Evolutionary conservation across 2,888 invertebrate species (phyloP).

Genomic region (Xestobium rufovillosum): DNA sequence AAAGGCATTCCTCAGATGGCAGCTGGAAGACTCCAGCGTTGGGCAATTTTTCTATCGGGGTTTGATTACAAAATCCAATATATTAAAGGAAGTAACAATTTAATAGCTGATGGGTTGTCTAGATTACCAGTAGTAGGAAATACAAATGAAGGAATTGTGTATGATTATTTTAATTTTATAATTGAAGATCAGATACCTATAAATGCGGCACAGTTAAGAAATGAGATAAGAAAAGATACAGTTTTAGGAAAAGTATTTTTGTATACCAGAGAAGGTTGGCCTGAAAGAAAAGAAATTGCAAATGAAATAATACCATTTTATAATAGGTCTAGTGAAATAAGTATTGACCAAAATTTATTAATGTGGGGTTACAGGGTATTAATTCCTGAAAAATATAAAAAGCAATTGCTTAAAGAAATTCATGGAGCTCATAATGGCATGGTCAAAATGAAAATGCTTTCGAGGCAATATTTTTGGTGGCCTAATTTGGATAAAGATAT

Average conservation of each 20-base stretch:
- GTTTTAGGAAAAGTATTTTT: not conserved
- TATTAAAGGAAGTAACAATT: conserved; percentile 7
- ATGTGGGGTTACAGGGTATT: no score
- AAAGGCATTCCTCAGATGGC: no score
- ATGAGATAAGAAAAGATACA: conserved; percentile 3
- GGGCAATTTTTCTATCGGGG: conserved; percentile 15
- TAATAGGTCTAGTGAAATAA: conserved; percentile 16
- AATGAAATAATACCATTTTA: conserved; percentile 12
- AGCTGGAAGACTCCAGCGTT: conserved; percentile 30
- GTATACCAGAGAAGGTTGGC: conserved; percentile 7
- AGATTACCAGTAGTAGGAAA: not conserved
- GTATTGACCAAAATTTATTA: conserved; percentile 15
- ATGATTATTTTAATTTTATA: conserved; percentile 1
- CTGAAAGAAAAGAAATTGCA: conserved; percentile 2
- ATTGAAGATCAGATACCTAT: not conserved
- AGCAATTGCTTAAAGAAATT: conserved; percentile 22
- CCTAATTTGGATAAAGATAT: conserved; percentile 25
- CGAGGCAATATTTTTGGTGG: conserved; percentile 27
- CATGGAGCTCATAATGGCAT: conserved; percentile 26
- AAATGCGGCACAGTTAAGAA: not conserved
- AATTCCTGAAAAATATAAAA: conserved; percentile 21
- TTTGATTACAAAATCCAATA: conserved; percentile 8
- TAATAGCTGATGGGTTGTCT: conserved; percentile 9
- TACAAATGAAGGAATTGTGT: not conserved
- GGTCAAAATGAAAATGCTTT: conserved; percentile 25